Base-by-base conservation (phyloP, 2,113 vertebrate genomes). In the Protobothrops mucrosquamatus region DNA sequence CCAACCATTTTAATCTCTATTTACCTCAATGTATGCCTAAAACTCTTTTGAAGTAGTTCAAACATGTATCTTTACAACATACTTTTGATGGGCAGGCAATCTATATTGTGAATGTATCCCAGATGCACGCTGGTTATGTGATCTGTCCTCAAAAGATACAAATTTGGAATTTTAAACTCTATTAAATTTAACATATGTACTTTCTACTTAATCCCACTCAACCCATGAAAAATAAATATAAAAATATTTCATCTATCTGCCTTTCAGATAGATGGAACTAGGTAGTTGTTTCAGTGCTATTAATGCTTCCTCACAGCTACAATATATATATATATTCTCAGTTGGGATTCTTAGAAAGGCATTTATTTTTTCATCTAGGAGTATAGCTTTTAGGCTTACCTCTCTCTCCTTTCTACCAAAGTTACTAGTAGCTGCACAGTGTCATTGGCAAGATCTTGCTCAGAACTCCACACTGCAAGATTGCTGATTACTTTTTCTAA, bases 401-500 rank as follows among this genome's bases (percentile, higher is more conserved):
- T 98, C 96, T 99, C 99, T 97, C 98, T 98, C 97, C 98, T 98
- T 97, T 99, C 99, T 95, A 99, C 99, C 96, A 99, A 97, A 5
- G 99, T 99, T 97, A 99, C 99, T 96, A 99, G 98, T 94, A 99
- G 98, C 93, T 99, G 99, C 96, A 99, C 99, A 0, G 99, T 99
- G 97, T 99, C 99, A 93, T 98, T 99, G 34, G 99, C 98, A 91
- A 99, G 98, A 94, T 99, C 99, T 3, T 98, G 97, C 97, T 99
- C 99, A 24, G 99, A 99, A 97, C 99, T 99, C 99, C 99, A 99
- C 94, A 99, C 99, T 0, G 99, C 98, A 94, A 99, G 98, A 96
- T 99, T 99, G 97, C 98, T 99, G 97, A 99, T 99, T 95, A 99
- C 99, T 96, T 99, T 99, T 97, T 99, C 99, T 97, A 99, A 98